phyloP scores from a whole-genome alignment of 2,888 invertebrate species.

The Lingula anatina region DNA sequence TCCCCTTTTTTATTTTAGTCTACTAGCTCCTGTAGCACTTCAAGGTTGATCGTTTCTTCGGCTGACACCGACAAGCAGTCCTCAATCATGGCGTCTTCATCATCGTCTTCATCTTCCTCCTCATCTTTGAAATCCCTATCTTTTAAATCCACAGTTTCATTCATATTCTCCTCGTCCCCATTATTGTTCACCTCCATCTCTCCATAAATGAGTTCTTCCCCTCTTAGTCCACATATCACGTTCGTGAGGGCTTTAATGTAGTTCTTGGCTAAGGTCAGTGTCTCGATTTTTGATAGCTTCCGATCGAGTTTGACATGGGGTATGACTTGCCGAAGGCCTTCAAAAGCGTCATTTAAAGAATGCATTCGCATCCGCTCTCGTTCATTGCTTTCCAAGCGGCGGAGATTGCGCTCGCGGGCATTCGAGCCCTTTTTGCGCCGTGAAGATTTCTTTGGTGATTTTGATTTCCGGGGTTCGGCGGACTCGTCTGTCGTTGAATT shows the following conservation, averaged over 20 bases:
- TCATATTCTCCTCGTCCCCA: slow-evolving; percentile 13
- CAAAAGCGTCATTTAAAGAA: slow-evolving; percentile 84
- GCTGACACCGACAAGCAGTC: no score
- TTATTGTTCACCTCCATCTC: slow-evolving; percentile 11
- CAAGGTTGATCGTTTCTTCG: no score
- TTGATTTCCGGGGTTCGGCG: slow-evolving; percentile 26
- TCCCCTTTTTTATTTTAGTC: no score
- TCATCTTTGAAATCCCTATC: slow-evolving; percentile 5
- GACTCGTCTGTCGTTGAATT: slow-evolving; percentile 34
- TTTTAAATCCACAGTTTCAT: neutral
- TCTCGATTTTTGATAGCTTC: slow-evolving; percentile 82
- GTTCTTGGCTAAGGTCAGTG: slow-evolving; percentile 80
- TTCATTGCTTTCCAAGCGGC: slow-evolving; percentile 85
- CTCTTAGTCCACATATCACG: slow-evolving; percentile 75
- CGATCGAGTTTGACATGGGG: slow-evolving; percentile 81
- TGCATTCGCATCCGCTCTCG: slow-evolving; percentile 90
- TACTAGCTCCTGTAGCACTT: no score
- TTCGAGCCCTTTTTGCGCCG: slow-evolving; percentile 70
- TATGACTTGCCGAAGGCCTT: slow-evolving; percentile 78
- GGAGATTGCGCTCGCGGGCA: slow-evolving; percentile 77
- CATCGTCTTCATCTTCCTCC: slow-evolving; percentile 5
- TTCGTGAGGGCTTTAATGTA: slow-evolving; percentile 85
- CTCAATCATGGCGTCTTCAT: neutral
- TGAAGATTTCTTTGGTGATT: slow-evolving; percentile 24
- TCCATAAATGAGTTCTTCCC: slow-evolving; percentile 61